Evolutionary conservation across 2,888 invertebrate species (phyloP), one percentile per base, ranked within the genome.

Genomic region (Aethes cnicana): DNA sequence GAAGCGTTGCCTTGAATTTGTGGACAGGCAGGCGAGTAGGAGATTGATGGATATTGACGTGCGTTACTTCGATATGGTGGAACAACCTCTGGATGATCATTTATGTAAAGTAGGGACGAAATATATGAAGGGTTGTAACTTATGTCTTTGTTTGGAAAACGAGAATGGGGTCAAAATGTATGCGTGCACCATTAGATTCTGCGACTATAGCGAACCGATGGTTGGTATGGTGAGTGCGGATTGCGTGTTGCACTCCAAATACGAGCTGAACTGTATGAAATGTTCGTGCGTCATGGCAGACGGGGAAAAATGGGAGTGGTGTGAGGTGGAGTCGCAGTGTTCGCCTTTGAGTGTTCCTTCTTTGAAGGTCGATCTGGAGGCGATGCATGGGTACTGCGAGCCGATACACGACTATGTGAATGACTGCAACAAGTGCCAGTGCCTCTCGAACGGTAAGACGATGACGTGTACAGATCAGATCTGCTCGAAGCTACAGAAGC

Each of bases 151-250:
- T 44, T 63, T 66, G 6, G 55, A 61, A 21, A 56, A 54, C 1
- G 58, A 47, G 1, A 52, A 53, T 0, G 69, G 66, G 0, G 35
- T 64, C 1, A 87, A 85, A 56, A 72, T 77, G 6, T 78, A 87
- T 28, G 71, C 73, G 0, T 91, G 91, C 59, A 86, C 91, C 0
- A 41, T 79, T 4, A 74, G 72, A 5, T 39, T 46, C 1, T 90
- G 89, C 50, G 23, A 53, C 0, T 5, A 47, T 6, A 20, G 49
- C 14, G 28, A 11, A 0, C 32, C 43, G 8, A 6, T 35, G 16
- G 4, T 28, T 0, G 25, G n/a, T 0, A 23, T 37, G 1, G 47
- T 58, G 0, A 56, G 58, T 16, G 33, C 46, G 0, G 67, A 72
- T 16, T 87, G 87, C 32, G 73, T 81, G 0, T 53, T 55, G 11